phyloP scores from a whole-genome alignment of 2,888 invertebrate species.

The Parnassius smintheus region DNA sequence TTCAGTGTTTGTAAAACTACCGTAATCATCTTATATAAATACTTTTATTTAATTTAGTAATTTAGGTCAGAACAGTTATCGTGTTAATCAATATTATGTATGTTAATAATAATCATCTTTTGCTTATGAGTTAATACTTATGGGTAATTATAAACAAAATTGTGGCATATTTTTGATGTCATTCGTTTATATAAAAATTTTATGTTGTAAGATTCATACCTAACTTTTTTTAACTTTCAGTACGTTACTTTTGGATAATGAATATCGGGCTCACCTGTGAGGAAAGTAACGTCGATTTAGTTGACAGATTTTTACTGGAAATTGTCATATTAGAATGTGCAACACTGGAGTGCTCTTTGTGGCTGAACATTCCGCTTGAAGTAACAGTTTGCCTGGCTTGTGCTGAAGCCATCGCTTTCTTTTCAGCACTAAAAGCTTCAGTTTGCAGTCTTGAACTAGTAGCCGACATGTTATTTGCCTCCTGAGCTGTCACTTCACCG shows the following conservation, averaged over 20 bases:
- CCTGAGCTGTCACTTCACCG: slow-evolving; percentile 91
- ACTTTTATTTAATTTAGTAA: background rate
- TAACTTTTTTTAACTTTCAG: background rate
- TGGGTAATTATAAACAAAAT: background rate
- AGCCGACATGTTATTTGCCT: slow-evolving; percentile 91
- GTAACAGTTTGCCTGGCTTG: slow-evolving; percentile 91
- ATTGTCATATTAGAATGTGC: slow-evolving; percentile 92
- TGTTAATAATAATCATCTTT: slow-evolving; percentile 6
- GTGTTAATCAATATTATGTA: background rate
- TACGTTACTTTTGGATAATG: background rate
- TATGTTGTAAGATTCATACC: too few relatives aligned
- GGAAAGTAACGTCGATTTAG: slow-evolving; percentile 81
- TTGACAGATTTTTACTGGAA: slow-evolving; percentile 87
- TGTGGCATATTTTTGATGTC: background rate
- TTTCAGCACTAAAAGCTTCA: slow-evolving; percentile 92
- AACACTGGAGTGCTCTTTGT: slow-evolving; percentile 84
- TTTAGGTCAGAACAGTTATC: slow-evolving; percentile 9
- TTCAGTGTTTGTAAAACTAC: too few relatives aligned
- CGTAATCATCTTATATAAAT: too few relatives aligned
- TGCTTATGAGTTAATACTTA: background rate
- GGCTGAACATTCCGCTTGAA: slow-evolving; percentile 89
- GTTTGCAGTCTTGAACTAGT: slow-evolving; percentile 92
- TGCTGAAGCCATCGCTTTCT: slow-evolving; percentile 86
- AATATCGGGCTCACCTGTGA: slow-evolving; percentile 63
- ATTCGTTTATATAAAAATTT: background rate